Percentiles rank a stretch among this genome's conserved stretches.
phyloP scores from a whole-genome alignment of 2,888 invertebrate species.

The Ferdinandea cuprea region DNA sequence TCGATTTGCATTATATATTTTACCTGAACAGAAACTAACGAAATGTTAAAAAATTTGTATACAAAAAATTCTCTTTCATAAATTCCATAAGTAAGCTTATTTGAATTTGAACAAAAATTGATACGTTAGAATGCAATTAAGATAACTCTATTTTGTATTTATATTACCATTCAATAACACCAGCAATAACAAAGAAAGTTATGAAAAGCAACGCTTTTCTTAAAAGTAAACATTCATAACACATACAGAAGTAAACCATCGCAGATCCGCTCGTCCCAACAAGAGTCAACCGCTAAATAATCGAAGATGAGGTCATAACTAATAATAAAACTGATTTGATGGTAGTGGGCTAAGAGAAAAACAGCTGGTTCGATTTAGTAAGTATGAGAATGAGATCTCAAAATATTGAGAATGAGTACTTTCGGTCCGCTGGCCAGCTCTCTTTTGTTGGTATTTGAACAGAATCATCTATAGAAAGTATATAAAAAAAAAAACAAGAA shows the following conservation, averaged over 20 bases:
- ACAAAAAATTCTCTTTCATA: no score
- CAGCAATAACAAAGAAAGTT: constrained; percentile 56
- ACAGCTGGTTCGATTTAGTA: constrained; percentile 60
- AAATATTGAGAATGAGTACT: constrained; percentile 43
- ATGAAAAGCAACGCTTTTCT: constrained; percentile 53
- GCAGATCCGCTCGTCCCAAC: constrained; percentile 78
- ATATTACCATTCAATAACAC: no score
- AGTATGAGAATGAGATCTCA: constrained; percentile 36
- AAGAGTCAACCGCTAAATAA: constrained; percentile 81
- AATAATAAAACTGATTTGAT: constrained; percentile 83
- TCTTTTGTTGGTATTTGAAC: constrained; percentile 50
- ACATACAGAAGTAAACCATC: constrained; percentile 63
- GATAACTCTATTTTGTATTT: no score
- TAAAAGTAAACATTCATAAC: constrained; percentile 44
- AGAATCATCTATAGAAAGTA: not conserved
- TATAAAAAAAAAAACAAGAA: constrained; percentile 12
- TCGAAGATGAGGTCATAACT: constrained; percentile 84
- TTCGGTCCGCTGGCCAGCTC: constrained; percentile 30
- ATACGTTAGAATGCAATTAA: no score
- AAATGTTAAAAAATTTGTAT: no score
- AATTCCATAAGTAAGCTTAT: no score
- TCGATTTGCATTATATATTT: no score
- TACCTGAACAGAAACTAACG: no score
- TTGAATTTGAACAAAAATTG: no score
- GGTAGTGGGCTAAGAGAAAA: constrained; percentile 68